Percentiles rank a stretch among this genome's conserved stretches.
Conservation (phyloP, 1,140 invertebrate genomes). For the Calephelis nemesis region DNA sequence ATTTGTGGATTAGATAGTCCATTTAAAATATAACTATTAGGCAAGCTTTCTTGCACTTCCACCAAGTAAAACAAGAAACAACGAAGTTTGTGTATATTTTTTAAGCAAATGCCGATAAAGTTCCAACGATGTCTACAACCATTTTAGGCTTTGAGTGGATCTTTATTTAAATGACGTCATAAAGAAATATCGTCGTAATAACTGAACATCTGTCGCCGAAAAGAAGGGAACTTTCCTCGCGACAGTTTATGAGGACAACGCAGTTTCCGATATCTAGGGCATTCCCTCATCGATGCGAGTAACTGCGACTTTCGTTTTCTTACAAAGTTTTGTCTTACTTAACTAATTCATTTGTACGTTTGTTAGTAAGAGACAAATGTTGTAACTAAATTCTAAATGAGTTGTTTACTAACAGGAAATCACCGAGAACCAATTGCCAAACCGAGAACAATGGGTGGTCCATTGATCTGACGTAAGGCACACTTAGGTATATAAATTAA, state of each 20-base stretch:
- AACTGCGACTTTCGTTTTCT: too few species aligned
- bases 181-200: slow-evolving; percentile 72
- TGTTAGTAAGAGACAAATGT: too few species aligned
- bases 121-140: slow-evolving; percentile 46
- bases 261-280: slow-evolving; percentile 39
- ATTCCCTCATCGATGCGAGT: not conserved
- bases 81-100: slow-evolving; percentile 13
- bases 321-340: slow-evolving; percentile 22
- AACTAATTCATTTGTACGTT: too few species aligned
- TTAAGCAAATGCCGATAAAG: slow-evolving; percentile 8
- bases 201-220: slow-evolving; percentile 70
- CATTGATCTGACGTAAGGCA: too few species aligned
- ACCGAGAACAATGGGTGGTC: too few species aligned
- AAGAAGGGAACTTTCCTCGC: slow-evolving; percentile 67
- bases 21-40: not conserved
- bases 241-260: slow-evolving; percentile 63
- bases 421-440: too few species aligned
- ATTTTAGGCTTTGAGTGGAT: slow-evolving; percentile 54
- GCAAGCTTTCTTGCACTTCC: slow-evolving; percentile 1
- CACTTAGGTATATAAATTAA: too few species aligned
- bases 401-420: too few species aligned
- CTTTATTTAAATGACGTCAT: slow-evolving; percentile 75
- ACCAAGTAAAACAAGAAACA: slow-evolving; percentile 1
- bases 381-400: too few species aligned
- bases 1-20: not conserved